Evolutionary conservation across 2,113 vertebrate species (phyloP), one percentile per base, ranked within the genome.

Genomic region (Melanostigma gelatinosum): DNA sequence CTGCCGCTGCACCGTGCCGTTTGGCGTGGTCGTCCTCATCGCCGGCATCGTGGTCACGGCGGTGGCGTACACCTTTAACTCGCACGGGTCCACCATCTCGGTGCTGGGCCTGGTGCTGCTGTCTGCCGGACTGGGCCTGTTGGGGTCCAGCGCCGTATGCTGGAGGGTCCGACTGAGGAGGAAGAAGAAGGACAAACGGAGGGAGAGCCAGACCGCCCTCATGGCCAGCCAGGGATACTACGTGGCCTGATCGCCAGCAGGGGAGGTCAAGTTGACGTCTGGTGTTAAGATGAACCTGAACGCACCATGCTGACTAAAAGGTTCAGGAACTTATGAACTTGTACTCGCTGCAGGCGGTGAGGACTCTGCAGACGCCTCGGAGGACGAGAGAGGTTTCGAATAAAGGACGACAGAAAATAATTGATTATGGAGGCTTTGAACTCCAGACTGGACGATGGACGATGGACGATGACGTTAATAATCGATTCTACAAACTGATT

Each of bases 51-150:
- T 96, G 84, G 97, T 97, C 71, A 98, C 96, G 0, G 95, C 93
- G 0, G 97, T 98, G 86, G 97, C 97, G 0, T 98, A 98, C 91
- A 96, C 94, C 89, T 98, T 97, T 91, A 97, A 97, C 81, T 96
- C 96, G 36, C 97, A 98, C 0, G 97, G 96, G 6, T 97, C 97
- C 13, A 95, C 95, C 88, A 98, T 98, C 94, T 97, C 97, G 0
- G 94, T 97, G 61, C 92, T 98, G 6, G 97, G 97, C 7, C 94
- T 98, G 87, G 94, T 96, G 72, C 92, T 98, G 44, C 91, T 99
- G 75, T 95, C 93, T 1, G 91, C 89, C 0, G 97, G 97, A 84
- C 94, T 97, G 1, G 88, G 96, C 44, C 87, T 98, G 88, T 90
- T 98, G 77, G 94, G 94, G 9, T 95, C 95, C 71, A 97, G 96